These are phyloP conservation scores for Achatina immaculata DNA, from an alignment of 1,140 invertebrate genomes.

Conservation along the genomic window DNA sequence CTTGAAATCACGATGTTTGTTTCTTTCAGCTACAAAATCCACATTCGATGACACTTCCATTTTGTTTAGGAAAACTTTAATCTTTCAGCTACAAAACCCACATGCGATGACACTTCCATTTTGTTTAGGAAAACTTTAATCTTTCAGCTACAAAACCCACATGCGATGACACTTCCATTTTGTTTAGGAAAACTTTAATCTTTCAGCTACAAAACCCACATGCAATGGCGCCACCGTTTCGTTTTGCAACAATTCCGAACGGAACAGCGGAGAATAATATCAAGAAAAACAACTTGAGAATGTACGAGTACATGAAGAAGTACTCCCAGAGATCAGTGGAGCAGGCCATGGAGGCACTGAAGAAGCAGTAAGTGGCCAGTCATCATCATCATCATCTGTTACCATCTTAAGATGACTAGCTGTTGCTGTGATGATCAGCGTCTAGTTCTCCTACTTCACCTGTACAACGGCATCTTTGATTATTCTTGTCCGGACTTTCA, in stretches of 20 bases:
- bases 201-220: conserved; percentile 84
- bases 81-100: no score
- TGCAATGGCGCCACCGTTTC: conserved; percentile 89
- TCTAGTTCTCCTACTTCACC: no score
- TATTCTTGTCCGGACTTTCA: no score
- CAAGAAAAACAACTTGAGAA: conserved; percentile 81
- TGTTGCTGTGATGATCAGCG: no score
- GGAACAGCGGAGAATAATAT: conserved; percentile 97
- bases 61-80: no score
- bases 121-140: no score
- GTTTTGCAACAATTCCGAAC: conserved; percentile 96
- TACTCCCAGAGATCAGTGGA: conserved; percentile 87
- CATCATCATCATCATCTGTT: background rate
- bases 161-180: conserved; percentile 88
- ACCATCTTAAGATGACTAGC: background rate
- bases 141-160: conserved; percentile 83
- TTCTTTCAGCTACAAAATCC: no score
- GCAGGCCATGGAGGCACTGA: conserved; percentile 90
- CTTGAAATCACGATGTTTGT: no score
- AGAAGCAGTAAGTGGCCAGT: conserved; percentile 79
- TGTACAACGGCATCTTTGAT: no score
- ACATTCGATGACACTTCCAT: no score
- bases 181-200: conserved; percentile 84
- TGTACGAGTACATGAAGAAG: conserved; percentile 92
- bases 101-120: no score